phyloP scores from a whole-genome alignment of 37 sponge, comb jelly and placozoan species.

The Halichondria panicea region DNA sequence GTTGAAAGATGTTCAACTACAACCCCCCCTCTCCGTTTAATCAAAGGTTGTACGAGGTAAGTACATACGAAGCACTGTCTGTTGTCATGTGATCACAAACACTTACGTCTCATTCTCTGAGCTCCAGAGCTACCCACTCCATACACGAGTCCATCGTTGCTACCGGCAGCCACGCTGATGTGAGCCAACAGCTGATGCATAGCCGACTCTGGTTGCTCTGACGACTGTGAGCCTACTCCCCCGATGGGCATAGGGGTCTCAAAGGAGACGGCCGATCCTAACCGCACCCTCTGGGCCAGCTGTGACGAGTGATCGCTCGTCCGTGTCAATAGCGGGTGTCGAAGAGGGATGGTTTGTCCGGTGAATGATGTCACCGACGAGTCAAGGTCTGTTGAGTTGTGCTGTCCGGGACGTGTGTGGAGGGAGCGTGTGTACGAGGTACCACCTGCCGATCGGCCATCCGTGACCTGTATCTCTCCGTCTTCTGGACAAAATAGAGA shows the following conservation, averaged over 20 bases:
- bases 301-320: slow-evolving; percentile 8
- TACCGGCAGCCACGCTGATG: slow-evolving; percentile 47
- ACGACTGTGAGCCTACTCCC: not conserved
- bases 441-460: too few species aligned
- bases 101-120: slow-evolving; percentile 3
- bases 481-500: too few species aligned
- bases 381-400: slow-evolving; percentile 1
- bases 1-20: too few species aligned
- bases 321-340: slow-evolving; percentile 54
- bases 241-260: not conserved
- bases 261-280: not conserved
- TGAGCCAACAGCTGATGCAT: slow-evolving; percentile 55
- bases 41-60: too few species aligned
- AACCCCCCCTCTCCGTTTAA: too few species aligned
- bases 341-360: slow-evolving; percentile 17
- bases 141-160: slow-evolving; percentile 31
- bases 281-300: slow-evolving; percentile 17
- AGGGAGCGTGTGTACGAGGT: slow-evolving; percentile 36
- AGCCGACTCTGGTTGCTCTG: not conserved
- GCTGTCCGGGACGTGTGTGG: slow-evolving; percentile 43
- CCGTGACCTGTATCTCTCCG: too few species aligned
- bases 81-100: too few species aligned
- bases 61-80: too few species aligned
- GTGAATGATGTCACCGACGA: not conserved
- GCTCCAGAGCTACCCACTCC: slow-evolving; percentile 13